Conservation (phyloP, 2,113 vertebrate species). For the Pomatostomus ruficeps region DNA sequence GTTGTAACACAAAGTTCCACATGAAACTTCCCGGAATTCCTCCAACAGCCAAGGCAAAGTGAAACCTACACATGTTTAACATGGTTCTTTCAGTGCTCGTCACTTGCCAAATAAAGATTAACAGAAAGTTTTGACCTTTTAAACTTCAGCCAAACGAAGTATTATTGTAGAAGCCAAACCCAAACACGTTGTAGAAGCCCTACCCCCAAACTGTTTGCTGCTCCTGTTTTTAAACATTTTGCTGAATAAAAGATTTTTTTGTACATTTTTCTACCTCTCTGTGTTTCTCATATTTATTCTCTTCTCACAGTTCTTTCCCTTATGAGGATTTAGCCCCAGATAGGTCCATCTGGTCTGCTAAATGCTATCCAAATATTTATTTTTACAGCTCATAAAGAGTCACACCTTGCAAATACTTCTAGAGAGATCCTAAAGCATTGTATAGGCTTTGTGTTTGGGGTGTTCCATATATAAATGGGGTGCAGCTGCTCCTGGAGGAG, state of each 20-base stretch:
- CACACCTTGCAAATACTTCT: background rate
- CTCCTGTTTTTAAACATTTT: background rate
- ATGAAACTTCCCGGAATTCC: background rate
- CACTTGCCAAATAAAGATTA: background rate
- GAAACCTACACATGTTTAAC: background rate
- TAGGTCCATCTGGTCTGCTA: background rate
- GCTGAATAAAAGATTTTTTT: background rate
- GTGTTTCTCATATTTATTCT: background rate
- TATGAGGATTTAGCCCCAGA: background rate
- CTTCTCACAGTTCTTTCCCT: background rate
- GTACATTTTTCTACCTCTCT: background rate
- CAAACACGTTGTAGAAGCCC: too few species aligned
- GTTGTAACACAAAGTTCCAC: background rate
- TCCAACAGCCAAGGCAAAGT: fast-evolving
- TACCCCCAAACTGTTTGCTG: background rate
- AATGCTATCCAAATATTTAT: background rate
- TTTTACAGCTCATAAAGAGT: background rate
- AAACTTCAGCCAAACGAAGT: background rate
- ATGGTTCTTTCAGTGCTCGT: background rate
- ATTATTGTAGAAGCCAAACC: background rate
- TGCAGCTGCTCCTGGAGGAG: background rate
- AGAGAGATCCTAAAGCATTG: background rate
- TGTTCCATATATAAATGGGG: background rate
- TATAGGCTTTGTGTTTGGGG: background rate
- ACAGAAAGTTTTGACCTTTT: background rate